Evolutionary conservation across 2,113 vertebrate species (phyloP).

Genomic region (Bos javanicus): DNA sequence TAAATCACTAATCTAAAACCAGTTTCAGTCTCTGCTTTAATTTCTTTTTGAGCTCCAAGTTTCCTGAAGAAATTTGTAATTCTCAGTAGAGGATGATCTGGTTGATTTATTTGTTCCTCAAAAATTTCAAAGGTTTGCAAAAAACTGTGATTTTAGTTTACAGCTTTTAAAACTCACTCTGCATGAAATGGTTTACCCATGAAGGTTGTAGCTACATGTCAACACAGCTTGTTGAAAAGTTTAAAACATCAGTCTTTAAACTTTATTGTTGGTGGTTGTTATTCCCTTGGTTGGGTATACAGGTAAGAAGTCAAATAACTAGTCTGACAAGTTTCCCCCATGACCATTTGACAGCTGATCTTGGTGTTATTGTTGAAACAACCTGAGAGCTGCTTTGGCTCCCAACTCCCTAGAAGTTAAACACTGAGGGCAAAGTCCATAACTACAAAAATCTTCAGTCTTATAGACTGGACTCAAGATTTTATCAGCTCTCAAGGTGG

Average conservation of each 20-base stretch:
- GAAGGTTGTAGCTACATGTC: conserved; percentile 47
- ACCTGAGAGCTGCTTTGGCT: conserved; percentile 20
- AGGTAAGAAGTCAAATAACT: conserved; percentile 41
- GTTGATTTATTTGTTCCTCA: conserved; percentile 52
- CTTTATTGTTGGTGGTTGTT: neutral
- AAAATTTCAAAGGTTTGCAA: conserved; percentile 38
- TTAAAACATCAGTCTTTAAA: conserved; percentile 51
- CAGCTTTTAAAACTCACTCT: conserved; percentile 55
- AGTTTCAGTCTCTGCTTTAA: conserved; percentile 52
- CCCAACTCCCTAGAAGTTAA: conserved; percentile 38
- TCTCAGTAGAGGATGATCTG: conserved; percentile 12
- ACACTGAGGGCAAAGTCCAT: conserved; percentile 4
- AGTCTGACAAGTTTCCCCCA: conserved; percentile 27
- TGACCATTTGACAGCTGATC: conserved; percentile 26
- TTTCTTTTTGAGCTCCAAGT: conserved; percentile 33
- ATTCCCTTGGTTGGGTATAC: conserved; percentile 26
- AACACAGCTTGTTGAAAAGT: conserved; percentile 47
- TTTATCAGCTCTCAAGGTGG: conserved; percentile 4
- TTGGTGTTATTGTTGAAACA: conserved; percentile 37
- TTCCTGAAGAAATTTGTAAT: conserved; percentile 28
- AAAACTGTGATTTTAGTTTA: conserved; percentile 68
- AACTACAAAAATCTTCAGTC: neutral
- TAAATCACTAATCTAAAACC: conserved; percentile 22
- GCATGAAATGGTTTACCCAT: conserved; percentile 52
- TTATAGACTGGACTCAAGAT: neutral